Conservation (phyloP, 2,888 invertebrate genomes). For the Xylocampa areola region DNA sequence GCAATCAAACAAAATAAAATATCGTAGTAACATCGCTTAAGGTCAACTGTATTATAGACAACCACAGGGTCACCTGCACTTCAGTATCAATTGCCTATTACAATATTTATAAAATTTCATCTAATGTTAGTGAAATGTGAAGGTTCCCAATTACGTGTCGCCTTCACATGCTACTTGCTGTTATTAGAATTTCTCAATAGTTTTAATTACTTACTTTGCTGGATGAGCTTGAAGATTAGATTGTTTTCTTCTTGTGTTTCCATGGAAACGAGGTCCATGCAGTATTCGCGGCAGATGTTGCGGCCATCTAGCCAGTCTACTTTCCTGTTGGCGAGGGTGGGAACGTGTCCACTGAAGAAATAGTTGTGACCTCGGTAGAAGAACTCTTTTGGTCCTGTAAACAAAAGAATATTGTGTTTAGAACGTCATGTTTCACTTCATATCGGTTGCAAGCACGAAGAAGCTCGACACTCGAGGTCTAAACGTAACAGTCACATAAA, state of each 20-base stretch:
- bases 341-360: conserved; percentile 96
- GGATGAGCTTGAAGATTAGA: conserved; percentile 95
- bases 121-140: conserved; percentile 53
- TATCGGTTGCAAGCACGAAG: conserved; percentile 27
- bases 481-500: conserved; percentile 55
- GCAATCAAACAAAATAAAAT: conserved; percentile 58
- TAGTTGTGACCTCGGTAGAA: conserved; percentile 96
- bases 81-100: conserved; percentile 47
- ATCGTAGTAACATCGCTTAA: conserved; percentile 24
- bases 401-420: conserved; percentile 37
- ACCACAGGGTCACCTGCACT: conserved; percentile 35
- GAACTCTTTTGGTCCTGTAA: conserved; percentile 96
- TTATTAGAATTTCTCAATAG: conserved; percentile 43
- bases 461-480: conserved; percentile 41
- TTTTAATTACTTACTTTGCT: conserved; percentile 91
- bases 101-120: conserved; percentile 45
- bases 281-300: conserved; percentile 97
- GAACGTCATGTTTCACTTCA: conserved; percentile 14
- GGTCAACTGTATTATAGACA: conserved; percentile 21
- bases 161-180: conserved; percentile 39
- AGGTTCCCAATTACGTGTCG: conserved; percentile 52
- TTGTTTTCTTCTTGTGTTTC: conserved; percentile 97
- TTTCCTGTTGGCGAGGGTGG: conserved; percentile 93
- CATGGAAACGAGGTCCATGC: conserved; percentile 97
- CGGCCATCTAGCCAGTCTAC: conserved; percentile 97